Evolutionary conservation across 2,888 invertebrate genomes (phyloP), one percentile per base, ranked within the genome.

Genomic region (Drosophila percnosoma): DNA sequence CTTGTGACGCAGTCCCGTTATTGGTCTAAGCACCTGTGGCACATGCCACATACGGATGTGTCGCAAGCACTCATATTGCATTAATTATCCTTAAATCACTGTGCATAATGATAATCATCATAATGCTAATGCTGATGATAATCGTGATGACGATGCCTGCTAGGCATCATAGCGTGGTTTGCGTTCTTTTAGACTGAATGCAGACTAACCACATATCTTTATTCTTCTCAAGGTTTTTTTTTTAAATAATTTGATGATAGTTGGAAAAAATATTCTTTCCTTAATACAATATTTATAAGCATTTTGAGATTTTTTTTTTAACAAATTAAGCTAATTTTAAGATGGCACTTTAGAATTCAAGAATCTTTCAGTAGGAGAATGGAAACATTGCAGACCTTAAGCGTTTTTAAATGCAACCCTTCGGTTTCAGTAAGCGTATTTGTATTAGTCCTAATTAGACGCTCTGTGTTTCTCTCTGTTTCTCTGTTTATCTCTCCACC

Each of bases 1-100:
- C 66, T 82, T 82, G 78, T 66, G 75, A 73, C 73, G 75, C 78
- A 67, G 74, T 81, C 68, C 68, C 77, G 83, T 82, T 80, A 83
- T 90, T 84, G 90, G 80, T 82, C 84, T 76, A 90, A 89, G 91
- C 92, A 93, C 93, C 92, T 92, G 93, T 92, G 93, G 92, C 93
- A 90, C 87, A 90, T 85, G 89, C 67, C 66, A 82, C 79, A 75
- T 75, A 58, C 58, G 66, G 68, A 62, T 77, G 69, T 82, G 81
- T 82, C 83, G 72, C 70, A 74, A 72, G 68, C 75, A 77, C 73
- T 64, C 62, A 64, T 45, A 78, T 82, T 82, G 81, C 87, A 92
- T 92, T 91, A 91, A 92, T 92, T 91, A 91, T 87, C 60, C 83
- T 49, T 45, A 58, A 58, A 58, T 34, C 27, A 29, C 18, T 33